phyloP scores from a whole-genome alignment of 2,888 invertebrate genomes.

The Pollenia griseotomentosa region DNA sequence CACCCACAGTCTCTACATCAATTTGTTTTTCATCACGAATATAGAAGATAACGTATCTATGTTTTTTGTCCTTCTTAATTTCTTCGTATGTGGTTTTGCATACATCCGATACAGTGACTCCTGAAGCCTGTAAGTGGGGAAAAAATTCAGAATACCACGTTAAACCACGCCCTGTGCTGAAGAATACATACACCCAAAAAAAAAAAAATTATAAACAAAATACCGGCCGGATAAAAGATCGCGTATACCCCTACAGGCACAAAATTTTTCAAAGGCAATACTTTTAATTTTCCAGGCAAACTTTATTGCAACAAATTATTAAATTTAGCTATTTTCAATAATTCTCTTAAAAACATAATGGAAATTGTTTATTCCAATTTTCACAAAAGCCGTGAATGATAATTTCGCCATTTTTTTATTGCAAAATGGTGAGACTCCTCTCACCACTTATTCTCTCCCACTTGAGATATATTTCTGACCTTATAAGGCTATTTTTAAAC shows the following conservation, averaged over 20 bases:
- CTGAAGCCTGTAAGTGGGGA: constrained; percentile 90
- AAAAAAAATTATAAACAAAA: constrained; percentile 3
- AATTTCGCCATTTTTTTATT: constrained; percentile 73
- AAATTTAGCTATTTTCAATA: background rate
- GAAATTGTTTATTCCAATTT: constrained; percentile 27
- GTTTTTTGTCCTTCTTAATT: constrained; percentile 98
- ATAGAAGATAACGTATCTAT: constrained; percentile 98
- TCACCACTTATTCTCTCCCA: constrained; percentile 56
- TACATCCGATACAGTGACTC: constrained; percentile 97
- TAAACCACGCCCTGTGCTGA: constrained; percentile 63
- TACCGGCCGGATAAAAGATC: constrained; percentile 11
- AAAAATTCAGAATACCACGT: constrained; percentile 36
- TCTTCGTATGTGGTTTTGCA: constrained; percentile 98
- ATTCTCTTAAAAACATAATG: background rate
- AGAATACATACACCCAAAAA: constrained; percentile 56
- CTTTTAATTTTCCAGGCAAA: background rate
- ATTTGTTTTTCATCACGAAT: constrained; percentile 98
- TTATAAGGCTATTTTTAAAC: constrained; percentile 72
- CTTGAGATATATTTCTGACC: constrained; percentile 68
- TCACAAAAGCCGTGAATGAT: constrained; percentile 69
- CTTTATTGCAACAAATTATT: background rate
- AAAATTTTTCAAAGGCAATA: background rate
- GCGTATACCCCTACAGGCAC: background rate
- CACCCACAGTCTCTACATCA: constrained; percentile 96
- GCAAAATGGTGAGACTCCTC: constrained; percentile 68